These are phyloP conservation scores for Nyctibius grandis DNA, from an alignment of 2,797 vertebrate species.

Conservation along the genomic window DNA sequence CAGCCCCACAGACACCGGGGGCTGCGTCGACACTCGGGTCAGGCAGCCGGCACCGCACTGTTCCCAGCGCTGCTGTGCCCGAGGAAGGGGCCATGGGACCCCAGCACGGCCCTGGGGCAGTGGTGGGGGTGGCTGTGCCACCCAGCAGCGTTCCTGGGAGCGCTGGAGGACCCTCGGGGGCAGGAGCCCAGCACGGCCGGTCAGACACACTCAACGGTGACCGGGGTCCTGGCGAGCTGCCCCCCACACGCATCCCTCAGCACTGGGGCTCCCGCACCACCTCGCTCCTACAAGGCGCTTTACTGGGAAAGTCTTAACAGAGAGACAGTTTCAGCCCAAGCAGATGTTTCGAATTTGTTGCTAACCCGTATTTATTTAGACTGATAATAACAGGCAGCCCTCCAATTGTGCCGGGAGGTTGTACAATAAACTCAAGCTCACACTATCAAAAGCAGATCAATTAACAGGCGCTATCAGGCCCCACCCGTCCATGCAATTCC, in stretches of 20 bases:
- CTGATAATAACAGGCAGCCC: slow-evolving; percentile 31
- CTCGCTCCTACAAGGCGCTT: fast-evolving
- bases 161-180: fast-evolving
- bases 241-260: not conserved
- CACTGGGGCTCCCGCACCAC: not conserved
- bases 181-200: not conserved
- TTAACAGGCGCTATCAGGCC: not conserved
- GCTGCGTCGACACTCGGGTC: fast-evolving
- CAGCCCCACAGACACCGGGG: fast-evolving
- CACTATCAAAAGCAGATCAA: not conserved
- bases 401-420: not conserved
- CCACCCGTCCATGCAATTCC: not conserved
- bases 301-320: not conserved
- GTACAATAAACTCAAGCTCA: not conserved
- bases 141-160: not conserved
- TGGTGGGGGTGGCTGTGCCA: fast-evolving
- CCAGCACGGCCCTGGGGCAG: not conserved
- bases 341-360: slow-evolving; percentile 52
- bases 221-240: fast-evolving
- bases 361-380: slow-evolving; percentile 33
- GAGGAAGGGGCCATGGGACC: fast-evolving
- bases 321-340: not conserved
- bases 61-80: fast-evolving
- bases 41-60: fast-evolving
- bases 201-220: fast-evolving